These are phyloP conservation scores for Micrastur ruficollis DNA, from an alignment of 2,797 vertebrate genomes.

Conservation along the genomic window DNA sequence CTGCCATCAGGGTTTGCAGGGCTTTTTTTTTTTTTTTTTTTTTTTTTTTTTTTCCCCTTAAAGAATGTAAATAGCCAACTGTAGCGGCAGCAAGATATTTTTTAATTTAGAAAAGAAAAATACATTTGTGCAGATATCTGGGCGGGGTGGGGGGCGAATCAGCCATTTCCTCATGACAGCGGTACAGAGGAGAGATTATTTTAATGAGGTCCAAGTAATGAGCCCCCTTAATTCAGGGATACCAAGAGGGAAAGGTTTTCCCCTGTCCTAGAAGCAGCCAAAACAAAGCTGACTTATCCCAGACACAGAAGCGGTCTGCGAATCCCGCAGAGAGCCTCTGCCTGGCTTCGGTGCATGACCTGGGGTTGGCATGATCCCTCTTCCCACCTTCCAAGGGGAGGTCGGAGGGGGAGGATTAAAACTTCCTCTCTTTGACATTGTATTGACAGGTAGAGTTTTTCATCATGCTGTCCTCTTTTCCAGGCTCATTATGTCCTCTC, in stretches of 20 bases:
- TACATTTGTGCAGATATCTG: neutral
- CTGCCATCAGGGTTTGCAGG: slow-evolving; percentile 7
- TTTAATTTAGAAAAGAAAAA: slow-evolving; percentile 51
- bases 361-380: neutral
- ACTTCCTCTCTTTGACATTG: neutral
- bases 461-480: neutral
- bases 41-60: neutral
- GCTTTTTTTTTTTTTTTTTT: neutral
- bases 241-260: neutral
- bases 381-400: neutral
- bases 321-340: neutral
- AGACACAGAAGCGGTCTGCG: neutral
- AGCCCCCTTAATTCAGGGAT: slow-evolving; percentile 15
- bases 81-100: neutral
- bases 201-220: slow-evolving; percentile 50
- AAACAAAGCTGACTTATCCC: slow-evolving; percentile 41
- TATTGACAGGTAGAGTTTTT: neutral
- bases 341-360: rapidly evolving
- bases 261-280: slow-evolving; percentile 9
- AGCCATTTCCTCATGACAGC: neutral
- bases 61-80: slow-evolving; percentile 40
- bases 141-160: neutral
- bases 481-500: neutral
- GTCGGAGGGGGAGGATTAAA: neutral
- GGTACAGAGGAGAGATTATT: slow-evolving; percentile 49